Conservation (phyloP, 2,888 invertebrate genomes). For the Eupithecia tripunctaria region DNA sequence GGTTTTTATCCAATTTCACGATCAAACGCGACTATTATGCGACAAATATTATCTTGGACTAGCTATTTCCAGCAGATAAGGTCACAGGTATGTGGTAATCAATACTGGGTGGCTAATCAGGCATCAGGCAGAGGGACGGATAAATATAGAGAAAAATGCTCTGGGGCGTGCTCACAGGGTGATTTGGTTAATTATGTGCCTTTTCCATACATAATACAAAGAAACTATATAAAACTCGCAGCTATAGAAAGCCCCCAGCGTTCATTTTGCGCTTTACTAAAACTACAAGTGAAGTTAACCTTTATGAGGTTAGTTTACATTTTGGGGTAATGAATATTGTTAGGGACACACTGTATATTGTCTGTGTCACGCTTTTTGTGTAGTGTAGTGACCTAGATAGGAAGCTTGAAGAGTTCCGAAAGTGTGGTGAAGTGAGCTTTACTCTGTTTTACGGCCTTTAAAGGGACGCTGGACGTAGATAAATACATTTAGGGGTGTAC, state of each 20-base stretch:
- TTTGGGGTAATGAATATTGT: background rate
- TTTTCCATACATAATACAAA: background rate
- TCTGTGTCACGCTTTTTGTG: constrained; percentile 41
- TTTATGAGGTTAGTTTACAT: too few species aligned
- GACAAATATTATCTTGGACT: constrained; percentile 76
- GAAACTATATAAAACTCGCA: background rate
- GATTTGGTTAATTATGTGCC: background rate
- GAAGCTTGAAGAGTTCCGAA: constrained; percentile 29
- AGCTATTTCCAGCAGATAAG: constrained; percentile 67
- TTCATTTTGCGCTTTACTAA: background rate
- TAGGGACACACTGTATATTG: background rate
- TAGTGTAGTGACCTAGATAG: constrained; percentile 46
- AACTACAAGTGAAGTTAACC: too few species aligned
- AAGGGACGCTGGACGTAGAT: background rate
- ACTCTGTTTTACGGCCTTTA: constrained; percentile 10
- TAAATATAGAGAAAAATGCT: constrained; percentile 58
- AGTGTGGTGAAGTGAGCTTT: constrained; percentile 35
- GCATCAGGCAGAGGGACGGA: constrained; percentile 59
- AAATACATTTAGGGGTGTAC: background rate
- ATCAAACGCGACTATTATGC: constrained; percentile 68
- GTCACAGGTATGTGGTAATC: constrained; percentile 57
- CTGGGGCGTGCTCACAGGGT: constrained; percentile 39
- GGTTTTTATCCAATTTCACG: constrained; percentile 43
- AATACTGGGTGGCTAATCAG: constrained; percentile 74
- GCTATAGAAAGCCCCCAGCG: background rate